These are phyloP conservation scores for Aricia artaxerxes DNA, from an alignment of 2,888 invertebrate species.

Conservation along the genomic window DNA sequence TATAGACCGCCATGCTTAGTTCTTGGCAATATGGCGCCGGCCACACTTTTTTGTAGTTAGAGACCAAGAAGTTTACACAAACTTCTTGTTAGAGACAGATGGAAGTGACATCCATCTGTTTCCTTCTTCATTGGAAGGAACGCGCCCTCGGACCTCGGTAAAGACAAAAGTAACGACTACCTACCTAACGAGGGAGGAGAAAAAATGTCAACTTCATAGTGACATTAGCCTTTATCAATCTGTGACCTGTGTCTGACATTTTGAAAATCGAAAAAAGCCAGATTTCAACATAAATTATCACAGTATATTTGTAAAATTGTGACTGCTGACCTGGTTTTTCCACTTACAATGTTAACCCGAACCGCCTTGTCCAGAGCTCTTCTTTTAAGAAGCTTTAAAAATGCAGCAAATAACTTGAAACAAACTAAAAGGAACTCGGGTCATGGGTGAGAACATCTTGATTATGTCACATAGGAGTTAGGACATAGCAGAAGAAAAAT, in stretches of 20 bases:
- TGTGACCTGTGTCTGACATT: background rate
- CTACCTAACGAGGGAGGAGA: background rate
- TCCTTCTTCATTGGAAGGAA: too few species aligned
- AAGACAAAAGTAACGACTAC: background rate
- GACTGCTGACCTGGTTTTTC: background rate
- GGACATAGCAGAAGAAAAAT: background rate
- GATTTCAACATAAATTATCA: background rate
- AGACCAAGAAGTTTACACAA: too few species aligned
- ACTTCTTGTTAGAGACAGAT: too few species aligned
- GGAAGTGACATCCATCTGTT: too few species aligned
- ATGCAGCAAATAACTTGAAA: constrained; percentile 57
- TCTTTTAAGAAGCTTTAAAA: constrained; percentile 55
- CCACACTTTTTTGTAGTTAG: too few species aligned
- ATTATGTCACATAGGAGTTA: constrained; percentile 59
- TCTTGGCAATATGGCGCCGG: too few species aligned
- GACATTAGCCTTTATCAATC: background rate
- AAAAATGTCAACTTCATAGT: background rate
- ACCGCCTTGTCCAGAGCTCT: constrained; percentile 58
- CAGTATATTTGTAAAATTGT: background rate
- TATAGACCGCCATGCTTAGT: too few species aligned
- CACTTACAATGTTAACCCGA: constrained; percentile 58
- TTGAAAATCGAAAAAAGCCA: background rate
- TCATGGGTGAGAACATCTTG: constrained; percentile 63
- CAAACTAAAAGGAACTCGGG: constrained; percentile 63
- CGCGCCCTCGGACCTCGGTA: too few species aligned